Conservation (phyloP, 2,888 invertebrate species). For the Dascillus cervinus region DNA sequence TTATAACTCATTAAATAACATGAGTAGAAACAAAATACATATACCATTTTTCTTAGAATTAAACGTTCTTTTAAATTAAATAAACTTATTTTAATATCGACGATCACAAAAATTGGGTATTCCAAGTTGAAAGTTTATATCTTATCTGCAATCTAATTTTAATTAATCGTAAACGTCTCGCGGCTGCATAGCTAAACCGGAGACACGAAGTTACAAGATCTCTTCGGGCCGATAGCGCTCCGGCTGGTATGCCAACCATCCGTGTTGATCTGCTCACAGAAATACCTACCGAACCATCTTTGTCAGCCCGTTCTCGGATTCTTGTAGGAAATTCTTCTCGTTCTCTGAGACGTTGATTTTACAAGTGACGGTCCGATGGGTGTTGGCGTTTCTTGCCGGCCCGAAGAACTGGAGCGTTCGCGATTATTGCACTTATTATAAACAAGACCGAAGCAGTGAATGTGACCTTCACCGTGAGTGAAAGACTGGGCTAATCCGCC, state of each 20-base stretch:
- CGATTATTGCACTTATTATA: conserved; percentile 3
- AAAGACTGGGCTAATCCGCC: conserved; percentile 18
- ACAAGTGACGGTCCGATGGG: neutral
- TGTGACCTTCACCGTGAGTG: conserved; percentile 27
- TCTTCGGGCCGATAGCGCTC: conserved; percentile 29
- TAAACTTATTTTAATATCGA: too few relatives aligned
- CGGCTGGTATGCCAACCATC: conserved; percentile 34
- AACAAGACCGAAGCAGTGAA: conserved; percentile 17
- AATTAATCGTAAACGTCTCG: conserved; percentile 37
- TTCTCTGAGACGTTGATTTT: neutral
- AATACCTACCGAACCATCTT: conserved; percentile 30
- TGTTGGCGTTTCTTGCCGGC: neutral
- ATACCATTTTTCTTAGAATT: too few relatives aligned
- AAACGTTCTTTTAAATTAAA: too few relatives aligned
- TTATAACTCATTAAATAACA: too few relatives aligned
- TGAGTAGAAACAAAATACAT: too few relatives aligned
- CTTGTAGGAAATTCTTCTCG: neutral
- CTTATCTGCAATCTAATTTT: conserved; percentile 37
- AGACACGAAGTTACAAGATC: conserved; percentile 30
- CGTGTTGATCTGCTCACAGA: conserved; percentile 33
- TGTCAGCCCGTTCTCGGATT: neutral
- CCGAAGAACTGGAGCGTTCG: neutral
- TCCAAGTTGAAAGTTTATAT: conserved; percentile 22
- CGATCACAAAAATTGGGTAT: too few relatives aligned
- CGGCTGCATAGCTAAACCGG: conserved; percentile 31